Evolutionary conservation across 2,797 vertebrate genomes (phyloP), one percentile per base, ranked within the genome.

Genomic region (Pelodytes ibericus): DNA sequence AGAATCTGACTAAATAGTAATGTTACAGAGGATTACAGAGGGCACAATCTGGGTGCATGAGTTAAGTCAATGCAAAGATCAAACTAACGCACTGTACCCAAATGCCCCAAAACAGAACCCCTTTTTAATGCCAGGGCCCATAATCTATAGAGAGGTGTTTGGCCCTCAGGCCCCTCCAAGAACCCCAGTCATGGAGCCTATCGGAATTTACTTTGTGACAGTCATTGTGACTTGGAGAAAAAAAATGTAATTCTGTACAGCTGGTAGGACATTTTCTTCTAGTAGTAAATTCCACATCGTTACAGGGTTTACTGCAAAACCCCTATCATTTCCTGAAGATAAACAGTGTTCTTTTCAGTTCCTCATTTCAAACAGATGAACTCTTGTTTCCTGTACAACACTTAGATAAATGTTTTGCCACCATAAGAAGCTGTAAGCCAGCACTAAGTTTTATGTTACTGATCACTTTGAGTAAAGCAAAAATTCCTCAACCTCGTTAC

Each of bases 271-370:
- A 44, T 3, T 1, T 44, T 44, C 41, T 44, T 16, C 41, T 15
- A 16, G 41, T 44, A 44, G 41, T 44, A 44, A 44, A 44, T 44
- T 44, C 41, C 41, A 44, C 41, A 44, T 44, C 10, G 13, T 44
- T 44, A 44, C 13, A 44, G 41, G 3, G 6, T 16, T 44, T 44
- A 44, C 2, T 44, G 33, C 13, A 9, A 44, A 44, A 44, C 18
- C 41, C 41, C 41, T 44, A 44, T 44, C 41, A 44, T 44, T 44
- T 44, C 41, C 41, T 44, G 41, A 44, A 44, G 41, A 44, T 44
- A 44, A 44, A 44, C 36, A 24, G 1, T 53, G 51, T 53, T n/a
- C 41, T 44, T 44, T 44, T n/a, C n/a, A n/a, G n/a, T n/a, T 44
- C 41, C 15, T 44, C 10, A 44, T 13, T 44, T 16, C 41, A 13